Percentiles rank a stretch among this genome's conserved stretches.
phyloP scores from a whole-genome alignment of 1,140 invertebrate genomes.

The Nylanderia fulva region DNA sequence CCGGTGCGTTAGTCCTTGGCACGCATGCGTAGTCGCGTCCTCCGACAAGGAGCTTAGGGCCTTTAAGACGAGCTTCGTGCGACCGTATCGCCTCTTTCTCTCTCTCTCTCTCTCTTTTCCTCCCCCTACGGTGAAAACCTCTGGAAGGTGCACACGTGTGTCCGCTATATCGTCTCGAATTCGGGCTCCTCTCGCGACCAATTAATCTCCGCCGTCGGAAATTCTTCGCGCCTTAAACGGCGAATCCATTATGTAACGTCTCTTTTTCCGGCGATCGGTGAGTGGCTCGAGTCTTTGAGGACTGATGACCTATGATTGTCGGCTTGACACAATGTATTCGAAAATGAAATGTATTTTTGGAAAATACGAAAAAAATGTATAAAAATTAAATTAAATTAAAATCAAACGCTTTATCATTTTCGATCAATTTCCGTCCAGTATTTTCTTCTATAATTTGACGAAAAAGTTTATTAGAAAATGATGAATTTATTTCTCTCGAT shows the following conservation, averaged over 20 bases:
- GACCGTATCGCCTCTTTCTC: constrained; percentile 54
- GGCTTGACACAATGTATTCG: neutral
- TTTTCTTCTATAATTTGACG: neutral
- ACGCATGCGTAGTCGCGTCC: constrained; percentile 80
- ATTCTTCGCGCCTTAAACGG: constrained; percentile 66
- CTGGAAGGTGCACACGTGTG: neutral
- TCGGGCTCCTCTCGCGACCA: constrained; percentile 74
- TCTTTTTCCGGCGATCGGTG: constrained; percentile 33
- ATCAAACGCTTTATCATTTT: neutral
- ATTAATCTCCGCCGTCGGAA: constrained; percentile 80
- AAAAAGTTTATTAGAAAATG: neutral
- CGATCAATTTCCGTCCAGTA: neutral
- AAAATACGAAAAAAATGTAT: neutral
- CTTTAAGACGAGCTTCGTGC: constrained; percentile 74
- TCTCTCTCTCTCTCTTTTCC: neutral
- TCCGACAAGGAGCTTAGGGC: constrained; percentile 77
- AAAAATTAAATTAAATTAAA: constrained; percentile 2
- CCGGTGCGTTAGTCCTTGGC: constrained; percentile 75
- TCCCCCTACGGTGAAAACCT: neutral
- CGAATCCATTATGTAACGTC: constrained; percentile 61
- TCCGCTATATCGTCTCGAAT: constrained; percentile 45
- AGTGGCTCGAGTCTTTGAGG: constrained; percentile 52
- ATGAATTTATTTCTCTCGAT: constrained; percentile 8
- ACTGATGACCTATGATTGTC: constrained; percentile 49
- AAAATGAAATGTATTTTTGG: neutral